Evolutionary conservation across 2,888 invertebrate genomes (phyloP), one percentile per base, ranked within the genome.

Genomic region (Amphipyra berbera): DNA sequence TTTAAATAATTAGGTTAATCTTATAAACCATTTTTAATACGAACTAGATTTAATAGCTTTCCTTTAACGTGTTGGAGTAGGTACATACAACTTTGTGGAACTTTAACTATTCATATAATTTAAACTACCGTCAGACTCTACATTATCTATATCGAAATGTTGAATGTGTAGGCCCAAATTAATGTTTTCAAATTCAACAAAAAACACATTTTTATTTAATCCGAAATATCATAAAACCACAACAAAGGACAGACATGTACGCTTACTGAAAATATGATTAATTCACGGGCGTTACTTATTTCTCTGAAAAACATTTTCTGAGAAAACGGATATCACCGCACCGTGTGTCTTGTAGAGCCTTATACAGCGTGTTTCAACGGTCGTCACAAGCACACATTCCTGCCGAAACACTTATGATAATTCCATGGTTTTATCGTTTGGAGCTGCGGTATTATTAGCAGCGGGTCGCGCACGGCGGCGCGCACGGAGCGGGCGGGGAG

Each of bases 381-480:
- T 87, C 76, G 86, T 88, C 90, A 90, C 91, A 87, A 90, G 88
- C 88, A 91, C 92, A 93, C 88, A 90, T 91, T 89, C 85, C 88
- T 85, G 87, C 85, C 89, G 90, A 90, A 90, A 89, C 94, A 94
- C 93, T 93, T 91, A 90, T 90, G 91, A 91, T 92, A 92, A 92
- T 93, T 93, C 90, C 93, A 92, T 93, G 92, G 93, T 93, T 94
- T 94, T 93, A 92, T 93, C 93, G 92, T 84, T 86, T 85, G 86
- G 88, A 89, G 90, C 88, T 87, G 91, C 89, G 92, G 90, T 92
- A 90, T 92, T 92, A 92, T 92, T 92, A 93, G 86, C 88, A 84
- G 79, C 79, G 74, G 68, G 73, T 74, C 78, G 75, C 73, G 60
- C 65, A 54, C 56, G 41, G 56, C 53, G 79, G 63, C 61, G 30